A percentile compares a stretch with the other conserved stretches of the same genome.
phyloP scores from a whole-genome alignment of 2,113 vertebrate species.

The Psilopogon haemacephalus region DNA sequence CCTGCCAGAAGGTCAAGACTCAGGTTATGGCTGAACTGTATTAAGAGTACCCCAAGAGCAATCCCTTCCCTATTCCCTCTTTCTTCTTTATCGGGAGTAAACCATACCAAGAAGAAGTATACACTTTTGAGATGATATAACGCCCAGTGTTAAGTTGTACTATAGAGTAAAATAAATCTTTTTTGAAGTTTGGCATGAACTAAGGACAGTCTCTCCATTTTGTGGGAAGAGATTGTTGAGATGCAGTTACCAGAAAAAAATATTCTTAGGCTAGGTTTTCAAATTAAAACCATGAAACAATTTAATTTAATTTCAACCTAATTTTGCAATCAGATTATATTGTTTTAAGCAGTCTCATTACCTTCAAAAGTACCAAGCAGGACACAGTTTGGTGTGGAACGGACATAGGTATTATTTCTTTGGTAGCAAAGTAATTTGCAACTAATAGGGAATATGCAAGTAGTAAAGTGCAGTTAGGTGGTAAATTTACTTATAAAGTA shows the following conservation, averaged over 20 bases:
- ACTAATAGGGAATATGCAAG: constrained; percentile 13
- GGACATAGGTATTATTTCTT: constrained; percentile 3
- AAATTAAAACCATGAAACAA: neutral
- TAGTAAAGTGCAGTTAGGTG: constrained; percentile 23
- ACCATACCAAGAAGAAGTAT: neutral
- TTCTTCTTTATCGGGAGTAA: neutral
- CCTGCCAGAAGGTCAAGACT: neutral
- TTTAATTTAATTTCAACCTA: neutral
- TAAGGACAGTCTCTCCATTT: neutral
- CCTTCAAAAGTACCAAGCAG: neutral
- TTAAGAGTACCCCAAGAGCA: neutral
- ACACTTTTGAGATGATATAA: neutral
- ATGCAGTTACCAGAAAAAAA: neutral
- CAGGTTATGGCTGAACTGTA: too few relatives aligned
- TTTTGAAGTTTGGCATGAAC: fast-evolving
- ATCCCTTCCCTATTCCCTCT: neutral
- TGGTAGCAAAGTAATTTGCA: constrained; percentile 12
- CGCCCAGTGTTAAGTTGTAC: neutral
- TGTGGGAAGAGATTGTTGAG: neutral
- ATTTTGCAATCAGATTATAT: neutral
- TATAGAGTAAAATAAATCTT: neutral
- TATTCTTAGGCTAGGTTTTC: neutral
- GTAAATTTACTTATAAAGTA: constrained; percentile 37
- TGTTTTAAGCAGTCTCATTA: neutral
- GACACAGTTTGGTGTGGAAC: neutral